These are phyloP conservation scores for Eriosoma lanigerum DNA, from an alignment of 1,140 invertebrate genomes.

Conservation along the genomic window DNA sequence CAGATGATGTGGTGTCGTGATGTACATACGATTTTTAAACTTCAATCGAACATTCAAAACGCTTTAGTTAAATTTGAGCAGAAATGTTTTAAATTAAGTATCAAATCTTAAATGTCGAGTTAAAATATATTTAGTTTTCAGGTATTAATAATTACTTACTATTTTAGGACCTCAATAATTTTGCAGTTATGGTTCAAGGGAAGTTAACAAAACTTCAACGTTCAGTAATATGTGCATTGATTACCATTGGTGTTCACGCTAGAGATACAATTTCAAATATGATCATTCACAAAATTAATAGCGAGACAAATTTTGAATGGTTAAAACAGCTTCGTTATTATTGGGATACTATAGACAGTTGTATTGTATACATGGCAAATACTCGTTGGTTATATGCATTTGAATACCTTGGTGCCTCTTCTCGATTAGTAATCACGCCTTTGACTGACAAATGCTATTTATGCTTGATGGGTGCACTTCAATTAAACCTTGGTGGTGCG, in stretches of 20 bases:
- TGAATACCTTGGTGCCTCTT: slow-evolving; percentile 86
- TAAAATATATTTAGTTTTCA: neutral
- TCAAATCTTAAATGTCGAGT: neutral
- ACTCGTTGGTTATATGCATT: slow-evolving; percentile 78
- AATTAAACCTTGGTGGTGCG: slow-evolving; percentile 79
- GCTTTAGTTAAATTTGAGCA: slow-evolving; percentile 53
- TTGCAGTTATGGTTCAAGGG: slow-evolving; percentile 74
- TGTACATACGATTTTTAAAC: slow-evolving; percentile 70
- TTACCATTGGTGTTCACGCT: slow-evolving; percentile 61
- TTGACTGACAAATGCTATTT: slow-evolving; percentile 84
- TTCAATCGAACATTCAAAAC: slow-evolving; percentile 57
- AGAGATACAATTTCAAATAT: slow-evolving; percentile 80
- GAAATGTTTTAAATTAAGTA: slow-evolving; percentile 45
- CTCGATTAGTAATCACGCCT: slow-evolving; percentile 78
- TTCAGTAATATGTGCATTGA: slow-evolving; percentile 68
- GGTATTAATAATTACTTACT: slow-evolving; percentile 65
- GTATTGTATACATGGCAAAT: slow-evolving; percentile 69
- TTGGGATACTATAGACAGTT: slow-evolving; percentile 72
- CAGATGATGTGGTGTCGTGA: slow-evolving; percentile 83
- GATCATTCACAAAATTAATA: slow-evolving; percentile 66
- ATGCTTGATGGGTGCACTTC: slow-evolving; percentile 83
- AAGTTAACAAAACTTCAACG: slow-evolving; percentile 71
- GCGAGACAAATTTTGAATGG: slow-evolving; percentile 84
- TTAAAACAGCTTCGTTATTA: slow-evolving; percentile 91
- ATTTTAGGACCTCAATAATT: slow-evolving; percentile 72